These are phyloP conservation scores for Lordiphosa stackelbergi DNA, from an alignment of 1,140 invertebrate species.

Conservation along the genomic window DNA sequence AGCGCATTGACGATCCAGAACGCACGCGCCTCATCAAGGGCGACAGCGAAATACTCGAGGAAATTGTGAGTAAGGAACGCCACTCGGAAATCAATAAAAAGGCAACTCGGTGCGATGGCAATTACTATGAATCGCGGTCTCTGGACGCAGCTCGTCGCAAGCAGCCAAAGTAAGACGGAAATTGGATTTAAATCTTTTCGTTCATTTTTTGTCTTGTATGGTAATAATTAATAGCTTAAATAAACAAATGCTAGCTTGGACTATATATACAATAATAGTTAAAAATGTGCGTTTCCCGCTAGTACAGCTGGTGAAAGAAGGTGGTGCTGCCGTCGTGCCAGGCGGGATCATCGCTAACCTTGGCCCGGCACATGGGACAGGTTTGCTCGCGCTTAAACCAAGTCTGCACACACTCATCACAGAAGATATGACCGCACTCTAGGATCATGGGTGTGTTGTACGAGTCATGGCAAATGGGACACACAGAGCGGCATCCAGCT, in stretches of 20 bases:
- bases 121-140: conserved; percentile 48
- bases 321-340: conserved; percentile 93
- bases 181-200: neutral
- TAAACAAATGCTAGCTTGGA: conserved; percentile 60
- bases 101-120: conserved; percentile 86
- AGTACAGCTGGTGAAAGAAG: conserved; percentile 89
- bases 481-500: conserved; percentile 85
- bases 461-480: conserved; percentile 94
- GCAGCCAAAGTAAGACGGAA: conserved; percentile 69
- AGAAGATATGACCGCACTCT: conserved; percentile 94
- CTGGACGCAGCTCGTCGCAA: conserved; percentile 80
- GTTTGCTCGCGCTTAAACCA: conserved; percentile 95
- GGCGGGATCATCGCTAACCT: conserved; percentile 89
- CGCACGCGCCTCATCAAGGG: conserved; percentile 89
- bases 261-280: conserved; percentile 35
- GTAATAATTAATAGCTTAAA: conserved; percentile 65
- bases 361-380: conserved; percentile 93
- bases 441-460: conserved; percentile 88
- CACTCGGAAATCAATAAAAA: conserved; percentile 91
- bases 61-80: conserved; percentile 89
- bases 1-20: conserved; percentile 77
- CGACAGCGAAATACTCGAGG: conserved; percentile 94
- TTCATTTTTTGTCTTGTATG: conserved; percentile 25
- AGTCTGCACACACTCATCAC: conserved; percentile 92
- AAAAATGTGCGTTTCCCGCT: conserved; percentile 32